Evolutionary conservation across 2,888 invertebrate species (phyloP).

Genomic region (Capitulum mitella): DNA sequence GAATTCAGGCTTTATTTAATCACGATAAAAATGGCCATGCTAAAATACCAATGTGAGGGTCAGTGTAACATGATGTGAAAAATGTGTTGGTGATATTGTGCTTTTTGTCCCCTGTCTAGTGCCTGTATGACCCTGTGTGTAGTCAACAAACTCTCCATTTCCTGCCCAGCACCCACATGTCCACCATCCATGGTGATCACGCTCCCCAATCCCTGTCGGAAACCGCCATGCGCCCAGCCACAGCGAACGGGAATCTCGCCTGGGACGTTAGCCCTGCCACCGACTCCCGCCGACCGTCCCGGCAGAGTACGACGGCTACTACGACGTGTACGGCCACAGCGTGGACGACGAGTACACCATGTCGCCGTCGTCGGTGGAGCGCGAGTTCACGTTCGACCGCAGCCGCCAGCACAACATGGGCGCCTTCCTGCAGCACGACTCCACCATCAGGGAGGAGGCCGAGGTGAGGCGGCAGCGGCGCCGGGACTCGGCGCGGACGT

Average conservation of each 20-base stretch:
- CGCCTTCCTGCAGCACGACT: slow-evolving; percentile 52
- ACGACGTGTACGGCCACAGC: slow-evolving; percentile 87
- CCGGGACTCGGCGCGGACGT: too few species aligned
- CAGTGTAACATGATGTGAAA: too few species aligned
- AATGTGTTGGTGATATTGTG: not conserved
- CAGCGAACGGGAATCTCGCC: not conserved
- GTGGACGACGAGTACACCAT: slow-evolving; percentile 87
- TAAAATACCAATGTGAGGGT: too few species aligned
- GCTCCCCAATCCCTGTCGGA: too few species aligned
- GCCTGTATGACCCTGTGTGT: too few species aligned
- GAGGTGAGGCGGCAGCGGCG: not conserved
- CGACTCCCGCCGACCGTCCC: slow-evolving; percentile 35
- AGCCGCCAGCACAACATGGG: slow-evolving; percentile 49
- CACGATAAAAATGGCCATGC: not conserved
- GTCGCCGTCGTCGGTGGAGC: slow-evolving; percentile 47
- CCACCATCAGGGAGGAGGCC: not conserved
- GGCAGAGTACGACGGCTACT: slow-evolving; percentile 78
- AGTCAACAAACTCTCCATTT: not conserved
- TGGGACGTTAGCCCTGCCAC: not conserved
- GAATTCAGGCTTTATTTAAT: not conserved
- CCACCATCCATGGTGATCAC: not conserved
- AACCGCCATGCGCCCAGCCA: not conserved
- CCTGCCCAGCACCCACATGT: too few species aligned
- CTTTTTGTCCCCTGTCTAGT: not conserved
- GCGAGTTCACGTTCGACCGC: slow-evolving; percentile 24